phyloP scores from a whole-genome alignment of 2,888 invertebrate species.

The Metopia argyrocephala region DNA sequence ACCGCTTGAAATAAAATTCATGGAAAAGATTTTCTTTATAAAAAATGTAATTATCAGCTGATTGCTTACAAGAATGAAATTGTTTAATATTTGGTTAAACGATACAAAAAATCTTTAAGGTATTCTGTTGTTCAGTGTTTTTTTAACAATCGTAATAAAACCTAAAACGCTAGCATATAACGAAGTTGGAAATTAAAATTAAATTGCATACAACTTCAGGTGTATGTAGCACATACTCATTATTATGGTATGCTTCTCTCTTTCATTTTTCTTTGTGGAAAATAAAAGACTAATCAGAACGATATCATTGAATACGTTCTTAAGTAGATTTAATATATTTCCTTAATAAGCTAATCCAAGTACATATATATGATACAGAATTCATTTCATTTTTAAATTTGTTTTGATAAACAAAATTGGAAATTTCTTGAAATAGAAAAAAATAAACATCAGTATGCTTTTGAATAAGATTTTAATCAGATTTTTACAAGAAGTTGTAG shows the following conservation, averaged over 20 bases:
- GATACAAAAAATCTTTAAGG: too few relatives aligned
- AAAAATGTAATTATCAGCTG: too few relatives aligned
- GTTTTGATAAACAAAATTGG: too few relatives aligned
- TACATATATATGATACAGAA: not conserved
- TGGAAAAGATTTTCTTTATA: too few relatives aligned
- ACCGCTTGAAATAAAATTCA: too few relatives aligned
- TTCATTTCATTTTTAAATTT: not conserved
- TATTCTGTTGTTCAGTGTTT: not conserved
- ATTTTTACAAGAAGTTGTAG: too few relatives aligned
- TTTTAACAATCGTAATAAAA: not conserved
- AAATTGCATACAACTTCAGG: not conserved
- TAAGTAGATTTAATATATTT: too few relatives aligned
- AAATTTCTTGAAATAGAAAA: too few relatives aligned
- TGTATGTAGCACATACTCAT: not conserved
- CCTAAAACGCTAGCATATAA: not conserved
- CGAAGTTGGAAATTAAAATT: constrained; percentile 16
- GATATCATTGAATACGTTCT: not conserved
- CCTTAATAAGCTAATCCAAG: not conserved
- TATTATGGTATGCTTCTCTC: not conserved
- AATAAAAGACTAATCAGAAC: constrained; percentile 9
- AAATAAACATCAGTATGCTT: too few relatives aligned
- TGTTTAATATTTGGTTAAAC: too few relatives aligned
- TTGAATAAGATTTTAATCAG: too few relatives aligned
- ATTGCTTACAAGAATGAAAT: too few relatives aligned
- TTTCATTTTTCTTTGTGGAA: not conserved